phyloP scores from a whole-genome alignment of 37 sponge, comb jelly and placozoan genomes.

The Oscarella lobularis region DNA sequence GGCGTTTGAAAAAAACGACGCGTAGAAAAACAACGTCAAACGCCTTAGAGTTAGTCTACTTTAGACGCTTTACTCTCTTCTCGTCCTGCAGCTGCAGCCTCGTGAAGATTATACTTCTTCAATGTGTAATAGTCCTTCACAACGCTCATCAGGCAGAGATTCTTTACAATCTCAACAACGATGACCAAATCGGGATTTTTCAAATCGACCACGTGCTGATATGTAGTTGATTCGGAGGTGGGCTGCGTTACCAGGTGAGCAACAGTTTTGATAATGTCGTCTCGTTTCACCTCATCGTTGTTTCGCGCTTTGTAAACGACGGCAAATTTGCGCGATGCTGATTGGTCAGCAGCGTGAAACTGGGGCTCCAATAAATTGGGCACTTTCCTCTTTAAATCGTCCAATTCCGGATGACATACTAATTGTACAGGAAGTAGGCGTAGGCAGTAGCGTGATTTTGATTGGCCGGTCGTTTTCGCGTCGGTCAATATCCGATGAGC shows the following conservation, averaged over 20 bases:
- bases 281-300: conserved; percentile 28
- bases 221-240: too few species aligned
- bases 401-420: conserved; percentile 14
- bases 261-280: conserved; percentile 40
- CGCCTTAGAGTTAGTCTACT: too few species aligned
- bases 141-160: conserved; percentile 49
- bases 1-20: too few species aligned
- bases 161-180: conserved; percentile 62
- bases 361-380: conserved; percentile 26
- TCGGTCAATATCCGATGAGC: conserved; percentile 35
- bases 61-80: neutral
- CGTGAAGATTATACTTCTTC: conserved; percentile 67
- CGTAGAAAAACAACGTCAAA: too few species aligned
- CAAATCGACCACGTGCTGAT: conserved; percentile 42
- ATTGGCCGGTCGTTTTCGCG: conserved; percentile 5
- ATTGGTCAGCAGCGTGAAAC: conserved; percentile 34
- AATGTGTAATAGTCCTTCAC: conserved; percentile 60
- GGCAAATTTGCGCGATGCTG: conserved; percentile 24
- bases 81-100: neutral
- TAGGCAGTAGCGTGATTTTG: conserved; percentile 26
- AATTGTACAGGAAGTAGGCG: conserved; percentile 14
- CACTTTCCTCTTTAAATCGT: conserved; percentile 41
- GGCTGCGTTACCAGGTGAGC: conserved; percentile 42
- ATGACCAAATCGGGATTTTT: conserved; percentile 47
- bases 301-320: conserved; percentile 47